Evolutionary conservation across 2,888 invertebrate species (phyloP).

Genomic region (Parnassius apollo): DNA sequence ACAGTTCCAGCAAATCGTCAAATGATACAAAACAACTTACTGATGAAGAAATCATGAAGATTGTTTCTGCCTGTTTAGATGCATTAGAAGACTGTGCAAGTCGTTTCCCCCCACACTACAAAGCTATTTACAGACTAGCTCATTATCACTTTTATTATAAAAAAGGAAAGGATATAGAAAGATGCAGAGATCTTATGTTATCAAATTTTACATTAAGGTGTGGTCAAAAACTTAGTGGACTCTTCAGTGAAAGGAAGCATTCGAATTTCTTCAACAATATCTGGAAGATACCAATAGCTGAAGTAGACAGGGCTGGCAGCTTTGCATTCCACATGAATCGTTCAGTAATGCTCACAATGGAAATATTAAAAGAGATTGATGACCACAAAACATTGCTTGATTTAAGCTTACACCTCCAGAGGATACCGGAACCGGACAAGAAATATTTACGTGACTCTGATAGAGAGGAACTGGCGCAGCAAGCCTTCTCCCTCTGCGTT

Average conservation of each 20-base stretch:
- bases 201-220: slow-evolving; percentile 85
- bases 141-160: slow-evolving; percentile 90
- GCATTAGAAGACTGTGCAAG: slow-evolving; percentile 92
- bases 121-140: slow-evolving; percentile 93
- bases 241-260: slow-evolving; percentile 92
- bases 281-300: slow-evolving; percentile 94
- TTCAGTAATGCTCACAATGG: slow-evolving; percentile 89
- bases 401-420: slow-evolving; percentile 88
- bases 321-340: slow-evolving; percentile 95
- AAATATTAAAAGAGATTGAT: slow-evolving; percentile 88
- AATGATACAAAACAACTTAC: slow-evolving; percentile 62
- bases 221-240: slow-evolving; percentile 86
- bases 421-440: slow-evolving; percentile 93
- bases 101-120: slow-evolving; percentile 95
- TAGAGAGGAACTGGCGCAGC: slow-evolving; percentile 88
- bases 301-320: slow-evolving; percentile 95
- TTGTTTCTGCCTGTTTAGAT: slow-evolving; percentile 85
- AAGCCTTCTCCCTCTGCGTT: slow-evolving; percentile 87
- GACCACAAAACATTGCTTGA: slow-evolving; percentile 91
- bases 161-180: slow-evolving; percentile 83
- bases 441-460: slow-evolving; percentile 93
- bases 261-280: slow-evolving; percentile 96
- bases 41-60: slow-evolving; percentile 79
- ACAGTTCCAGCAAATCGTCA: slow-evolving; percentile 67
- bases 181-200: slow-evolving; percentile 86